A percentile compares a stretch with the other conserved stretches of the same genome.
phyloP scores from a whole-genome alignment of 1,140 invertebrate genomes.

The Scaptomyza graminum region DNA sequence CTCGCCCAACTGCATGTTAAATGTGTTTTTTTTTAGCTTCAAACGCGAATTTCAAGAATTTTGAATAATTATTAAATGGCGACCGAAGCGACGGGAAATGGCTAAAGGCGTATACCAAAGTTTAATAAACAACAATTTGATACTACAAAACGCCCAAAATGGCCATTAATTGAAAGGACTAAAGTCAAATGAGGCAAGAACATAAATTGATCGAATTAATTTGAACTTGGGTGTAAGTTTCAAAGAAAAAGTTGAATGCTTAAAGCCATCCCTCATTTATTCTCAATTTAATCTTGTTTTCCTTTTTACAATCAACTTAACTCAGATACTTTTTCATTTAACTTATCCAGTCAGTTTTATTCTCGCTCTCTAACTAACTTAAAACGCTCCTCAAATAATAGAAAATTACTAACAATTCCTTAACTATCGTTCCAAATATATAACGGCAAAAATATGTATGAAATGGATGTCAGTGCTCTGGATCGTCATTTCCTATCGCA shows the following conservation, averaged over 20 bases:
- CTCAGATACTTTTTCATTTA: background rate
- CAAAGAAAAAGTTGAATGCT: too few species aligned
- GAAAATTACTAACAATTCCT: background rate
- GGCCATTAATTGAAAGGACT: background rate
- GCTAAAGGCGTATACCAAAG: background rate
- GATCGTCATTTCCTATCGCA: conserved; percentile 56
- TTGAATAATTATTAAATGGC: conserved; percentile 8
- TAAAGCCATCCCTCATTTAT: too few species aligned
- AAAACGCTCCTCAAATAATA: background rate
- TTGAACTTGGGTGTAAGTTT: too few species aligned
- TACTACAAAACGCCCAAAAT: background rate
- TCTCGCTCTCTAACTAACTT: background rate
- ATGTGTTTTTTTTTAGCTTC: background rate
- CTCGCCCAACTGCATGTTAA: background rate
- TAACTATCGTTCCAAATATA: background rate
- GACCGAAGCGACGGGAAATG: background rate
- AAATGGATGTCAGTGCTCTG: conserved; percentile 39
- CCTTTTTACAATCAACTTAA: background rate
- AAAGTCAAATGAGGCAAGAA: background rate
- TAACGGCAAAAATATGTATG: conserved; percentile 32
- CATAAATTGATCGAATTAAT: too few species aligned
- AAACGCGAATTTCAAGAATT: conserved; percentile 1
- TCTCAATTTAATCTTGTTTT: background rate
- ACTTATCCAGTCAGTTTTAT: background rate
- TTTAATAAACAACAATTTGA: conserved; percentile 20